Evolutionary conservation across 2,888 invertebrate genomes (phyloP), one percentile per base, ranked within the genome.

Genomic region (Caenorhabditis sp.): DNA sequence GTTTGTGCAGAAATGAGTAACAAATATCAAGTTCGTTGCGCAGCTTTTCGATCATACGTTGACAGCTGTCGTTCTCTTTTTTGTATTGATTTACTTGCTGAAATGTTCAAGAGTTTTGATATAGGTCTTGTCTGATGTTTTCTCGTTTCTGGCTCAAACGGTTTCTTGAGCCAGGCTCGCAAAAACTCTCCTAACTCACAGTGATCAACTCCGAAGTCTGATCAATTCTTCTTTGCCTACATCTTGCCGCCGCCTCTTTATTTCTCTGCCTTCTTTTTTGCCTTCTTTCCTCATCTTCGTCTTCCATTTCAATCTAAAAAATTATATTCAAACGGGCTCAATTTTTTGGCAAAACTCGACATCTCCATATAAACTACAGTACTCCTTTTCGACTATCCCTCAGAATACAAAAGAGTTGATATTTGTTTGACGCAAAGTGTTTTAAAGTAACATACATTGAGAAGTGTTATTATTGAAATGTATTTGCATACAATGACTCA

Each of bases 211-310:
- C 91, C 90, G 95, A 95, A 80, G 97, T 97, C 88, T 95, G 95
- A 89, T 97, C 97, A 84, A 97, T 93, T 74, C 97, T 91, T 80
- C 97, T 92, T 89, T 97, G 95, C 87, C 97, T 92, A 89, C 97
- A 99, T 81, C 97, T 92, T 0, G 97, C 97, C 62, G 97, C 97
- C 37, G 97, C 97, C 90, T 94, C 92, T 89, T 99, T 99, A 89
- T 99, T 99, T 73, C 97, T 91, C 88, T 97, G 96, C 58, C 97
- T 91, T 26, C 97, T 91, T 53, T 94, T 90, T 86, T 92, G 92
- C 58, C 95, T 91, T 69, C 95, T 91, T 86, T 95, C 95, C 87
- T 95, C 95, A 88, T 97, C 97, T 88, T 97, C 85, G 19, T 82
- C 82, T 23, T 77, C 81, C 67, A 83, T 69, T 27, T 74, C 77